Conservation (phyloP, 2,888 invertebrate genomes). For the Beris morrisii region DNA sequence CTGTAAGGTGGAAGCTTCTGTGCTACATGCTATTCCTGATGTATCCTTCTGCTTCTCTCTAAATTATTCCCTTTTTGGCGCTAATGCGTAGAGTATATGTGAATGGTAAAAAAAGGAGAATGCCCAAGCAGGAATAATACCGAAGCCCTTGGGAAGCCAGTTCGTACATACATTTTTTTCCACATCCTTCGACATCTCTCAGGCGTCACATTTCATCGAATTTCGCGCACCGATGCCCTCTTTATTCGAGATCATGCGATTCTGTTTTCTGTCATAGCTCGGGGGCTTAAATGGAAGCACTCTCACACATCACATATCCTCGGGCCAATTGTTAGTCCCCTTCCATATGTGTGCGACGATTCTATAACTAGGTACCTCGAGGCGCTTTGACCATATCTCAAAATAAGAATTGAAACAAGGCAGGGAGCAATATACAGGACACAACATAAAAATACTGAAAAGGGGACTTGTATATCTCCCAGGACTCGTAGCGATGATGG, state of each 20-base stretch:
- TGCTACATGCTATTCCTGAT: not conserved
- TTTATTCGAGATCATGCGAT: conserved; percentile 49
- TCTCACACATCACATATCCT: conserved; percentile 27
- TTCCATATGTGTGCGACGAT: conserved; percentile 13
- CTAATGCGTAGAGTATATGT: conserved; percentile 17
- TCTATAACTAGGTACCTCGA: conserved; percentile 37
- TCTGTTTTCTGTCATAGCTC: conserved; percentile 15
- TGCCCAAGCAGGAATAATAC: conserved; percentile 1
- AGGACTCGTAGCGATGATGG: conserved; percentile 17
- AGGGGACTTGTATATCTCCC: conserved; percentile 23
- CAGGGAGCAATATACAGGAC: not conserved
- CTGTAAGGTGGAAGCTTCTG: conserved; percentile 14
- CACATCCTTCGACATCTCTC: conserved; percentile 17
- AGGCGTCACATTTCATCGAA: conserved; percentile 60
- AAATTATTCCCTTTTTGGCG: conserved; percentile 25
- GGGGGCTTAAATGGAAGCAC: conserved; percentile 28
- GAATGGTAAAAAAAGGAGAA: conserved; percentile 7
- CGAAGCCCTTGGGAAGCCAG: conserved; percentile 23
- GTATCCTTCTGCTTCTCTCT: conserved; percentile 11
- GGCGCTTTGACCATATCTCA: conserved; percentile 37
- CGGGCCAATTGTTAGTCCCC: conserved; percentile 20
- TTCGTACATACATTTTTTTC: conserved; percentile 15
- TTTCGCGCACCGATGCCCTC: conserved; percentile 57
- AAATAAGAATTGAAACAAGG: conserved; percentile 8
- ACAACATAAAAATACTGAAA: conserved; percentile 18